These are phyloP conservation scores for Eutrigla gurnardus DNA, from an alignment of 2,797 vertebrate genomes.

Conservation along the genomic window DNA sequence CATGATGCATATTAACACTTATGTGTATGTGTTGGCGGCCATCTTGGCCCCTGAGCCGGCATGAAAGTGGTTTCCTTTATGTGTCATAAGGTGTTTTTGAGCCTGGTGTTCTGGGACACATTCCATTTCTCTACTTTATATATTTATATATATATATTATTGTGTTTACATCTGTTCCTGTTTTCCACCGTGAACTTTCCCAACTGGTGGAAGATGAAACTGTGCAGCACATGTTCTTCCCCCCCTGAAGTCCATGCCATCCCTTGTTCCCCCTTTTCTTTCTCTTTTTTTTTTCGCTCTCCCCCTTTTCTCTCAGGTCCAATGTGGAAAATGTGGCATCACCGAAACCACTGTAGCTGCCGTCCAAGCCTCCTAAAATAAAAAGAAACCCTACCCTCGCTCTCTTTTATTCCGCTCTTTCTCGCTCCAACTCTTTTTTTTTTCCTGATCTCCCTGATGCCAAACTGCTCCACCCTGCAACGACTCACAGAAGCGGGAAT, in stretches of 20 bases:
- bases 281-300: background rate
- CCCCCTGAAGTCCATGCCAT: slow-evolving; percentile 58
- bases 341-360: slow-evolving; percentile 77
- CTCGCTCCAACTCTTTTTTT: slow-evolving; percentile 38
- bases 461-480: slow-evolving; percentile 81
- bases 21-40: slow-evolving; percentile 22
- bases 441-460: slow-evolving; percentile 40
- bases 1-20: slow-evolving; percentile 44
- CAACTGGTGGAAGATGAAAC: slow-evolving; percentile 41
- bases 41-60: background rate
- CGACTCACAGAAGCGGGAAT: slow-evolving; percentile 53
- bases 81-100: background rate
- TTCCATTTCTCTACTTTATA: slow-evolving; percentile 13
- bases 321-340: slow-evolving; percentile 86
- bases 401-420: slow-evolving; percentile 60
- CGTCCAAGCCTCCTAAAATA: slow-evolving; percentile 81
- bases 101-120: background rate
- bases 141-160: background rate
- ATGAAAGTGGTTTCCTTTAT: background rate
- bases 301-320: slow-evolving; percentile 60
- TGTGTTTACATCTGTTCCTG: slow-evolving; percentile 45
- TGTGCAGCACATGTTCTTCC: slow-evolving; percentile 60
- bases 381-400: slow-evolving; percentile 69
- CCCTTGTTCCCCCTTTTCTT: slow-evolving; percentile 55
- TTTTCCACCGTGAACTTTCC: slow-evolving; percentile 46